Conservation (phyloP, 2,797 vertebrate species). For the Xiphorhynchus erythropygius region DNA sequence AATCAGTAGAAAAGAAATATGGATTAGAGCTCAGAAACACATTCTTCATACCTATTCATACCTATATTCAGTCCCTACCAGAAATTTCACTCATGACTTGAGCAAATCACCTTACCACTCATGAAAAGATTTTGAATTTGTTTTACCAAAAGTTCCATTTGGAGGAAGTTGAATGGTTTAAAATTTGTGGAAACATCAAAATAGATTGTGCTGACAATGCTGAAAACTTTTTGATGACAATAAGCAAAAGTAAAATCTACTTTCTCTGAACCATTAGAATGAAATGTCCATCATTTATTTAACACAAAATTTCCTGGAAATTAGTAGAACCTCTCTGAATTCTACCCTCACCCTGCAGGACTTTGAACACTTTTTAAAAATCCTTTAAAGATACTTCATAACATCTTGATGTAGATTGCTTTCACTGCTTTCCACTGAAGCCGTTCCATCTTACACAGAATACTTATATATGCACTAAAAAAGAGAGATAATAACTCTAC, state of each 20-base stretch:
- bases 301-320: not conserved
- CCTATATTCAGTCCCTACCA: not conserved
- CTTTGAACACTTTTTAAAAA: not conserved
- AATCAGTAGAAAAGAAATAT: not conserved
- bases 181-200: not conserved
- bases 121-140: not conserved
- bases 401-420: not conserved
- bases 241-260: not conserved
- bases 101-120: not conserved
- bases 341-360: not conserved
- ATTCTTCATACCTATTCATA: not conserved
- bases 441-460: not conserved
- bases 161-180: not conserved
- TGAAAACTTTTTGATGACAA: not conserved
- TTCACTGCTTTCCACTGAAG: not conserved
- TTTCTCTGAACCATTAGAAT: not conserved
- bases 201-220: not conserved
- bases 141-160: not conserved
- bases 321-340: not conserved
- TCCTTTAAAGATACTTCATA: not conserved
- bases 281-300: not conserved
- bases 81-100: not conserved
- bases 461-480: not conserved
- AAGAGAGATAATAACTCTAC: not conserved
- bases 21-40: not conserved